These are phyloP conservation scores for Eulemur coronatus DNA, from an alignment of 2,797 vertebrate species.

Conservation along the genomic window DNA sequence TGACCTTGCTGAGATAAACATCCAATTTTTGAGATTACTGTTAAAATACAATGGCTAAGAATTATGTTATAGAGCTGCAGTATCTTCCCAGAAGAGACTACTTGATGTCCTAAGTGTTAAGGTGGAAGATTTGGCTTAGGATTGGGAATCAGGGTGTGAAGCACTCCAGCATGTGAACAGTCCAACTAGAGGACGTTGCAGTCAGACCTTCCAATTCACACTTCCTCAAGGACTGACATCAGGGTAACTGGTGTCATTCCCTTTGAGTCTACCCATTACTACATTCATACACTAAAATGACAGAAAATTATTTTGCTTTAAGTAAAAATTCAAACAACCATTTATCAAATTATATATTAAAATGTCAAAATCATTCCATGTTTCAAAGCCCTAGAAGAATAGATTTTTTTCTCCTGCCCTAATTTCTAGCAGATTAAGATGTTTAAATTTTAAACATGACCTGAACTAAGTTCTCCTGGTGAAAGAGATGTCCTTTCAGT, in stretches of 20 bases:
- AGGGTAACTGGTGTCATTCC: not conserved
- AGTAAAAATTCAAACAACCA: not conserved
- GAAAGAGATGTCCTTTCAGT: not conserved
- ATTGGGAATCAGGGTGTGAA: not conserved
- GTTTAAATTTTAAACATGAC: not conserved
- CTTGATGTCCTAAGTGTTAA: not conserved
- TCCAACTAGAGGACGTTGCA: not conserved
- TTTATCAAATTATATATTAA: not conserved
- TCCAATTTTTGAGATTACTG: not conserved
- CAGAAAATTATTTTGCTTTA: not conserved
- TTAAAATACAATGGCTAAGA: slow-evolving; percentile 9
- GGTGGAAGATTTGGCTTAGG: not conserved
- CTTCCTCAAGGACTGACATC: not conserved
- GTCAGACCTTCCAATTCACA: not conserved
- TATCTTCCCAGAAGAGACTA: not conserved
- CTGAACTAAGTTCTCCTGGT: slow-evolving; percentile 19
- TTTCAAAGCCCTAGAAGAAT: slow-evolving; percentile 14
- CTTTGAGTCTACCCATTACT: not conserved
- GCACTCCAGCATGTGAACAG: not conserved
- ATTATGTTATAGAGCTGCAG: not conserved
- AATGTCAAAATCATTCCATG: slow-evolving; percentile 1
- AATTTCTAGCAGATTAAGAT: slow-evolving; percentile 9
- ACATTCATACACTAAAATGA: not conserved
- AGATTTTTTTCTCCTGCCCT: not conserved
- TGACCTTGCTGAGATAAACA: not conserved